These are phyloP conservation scores for Menidia beryllina DNA, from an alignment of 2,113 vertebrate genomes.

Conservation along the genomic window DNA sequence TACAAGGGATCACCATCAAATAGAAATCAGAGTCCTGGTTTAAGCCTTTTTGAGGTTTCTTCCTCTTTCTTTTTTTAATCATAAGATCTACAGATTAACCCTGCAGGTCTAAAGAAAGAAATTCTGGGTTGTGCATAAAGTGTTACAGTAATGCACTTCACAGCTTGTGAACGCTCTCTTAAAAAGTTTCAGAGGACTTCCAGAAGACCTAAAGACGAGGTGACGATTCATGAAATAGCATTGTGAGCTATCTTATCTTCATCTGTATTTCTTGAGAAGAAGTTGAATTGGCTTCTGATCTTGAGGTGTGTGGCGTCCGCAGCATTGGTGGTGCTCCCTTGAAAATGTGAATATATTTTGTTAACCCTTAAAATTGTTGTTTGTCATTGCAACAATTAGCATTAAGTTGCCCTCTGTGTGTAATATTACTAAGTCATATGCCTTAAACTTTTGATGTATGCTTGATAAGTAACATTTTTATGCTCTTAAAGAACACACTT, in stretches of 20 bases:
- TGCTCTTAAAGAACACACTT: background rate
- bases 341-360: conserved; percentile 69
- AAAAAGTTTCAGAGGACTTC: no score
- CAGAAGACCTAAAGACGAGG: background rate
- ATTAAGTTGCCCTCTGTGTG: conserved; percentile 74
- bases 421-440: conserved; percentile 25
- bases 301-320: background rate
- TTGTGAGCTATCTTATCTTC: background rate
- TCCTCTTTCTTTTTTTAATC: no score
- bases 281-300: background rate
- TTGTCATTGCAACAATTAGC: conserved; percentile 73
- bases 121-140: no score
- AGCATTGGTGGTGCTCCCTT: conserved; percentile 77
- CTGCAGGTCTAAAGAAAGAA: background rate
- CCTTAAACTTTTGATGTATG: background rate
- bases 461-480: background rate
- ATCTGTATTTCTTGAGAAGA: background rate
- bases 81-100: conserved; percentile 12
- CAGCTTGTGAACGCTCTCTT: no score
- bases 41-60: no score
- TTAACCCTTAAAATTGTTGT: conserved; percentile 73
- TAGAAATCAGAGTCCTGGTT: conserved; percentile 1
- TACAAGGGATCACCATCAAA: conserved; percentile 78
- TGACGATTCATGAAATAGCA: background rate
- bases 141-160: no score